Evolutionary conservation across 2,113 vertebrate species (phyloP).

Genomic region (Gopherus flavomarginatus): DNA sequence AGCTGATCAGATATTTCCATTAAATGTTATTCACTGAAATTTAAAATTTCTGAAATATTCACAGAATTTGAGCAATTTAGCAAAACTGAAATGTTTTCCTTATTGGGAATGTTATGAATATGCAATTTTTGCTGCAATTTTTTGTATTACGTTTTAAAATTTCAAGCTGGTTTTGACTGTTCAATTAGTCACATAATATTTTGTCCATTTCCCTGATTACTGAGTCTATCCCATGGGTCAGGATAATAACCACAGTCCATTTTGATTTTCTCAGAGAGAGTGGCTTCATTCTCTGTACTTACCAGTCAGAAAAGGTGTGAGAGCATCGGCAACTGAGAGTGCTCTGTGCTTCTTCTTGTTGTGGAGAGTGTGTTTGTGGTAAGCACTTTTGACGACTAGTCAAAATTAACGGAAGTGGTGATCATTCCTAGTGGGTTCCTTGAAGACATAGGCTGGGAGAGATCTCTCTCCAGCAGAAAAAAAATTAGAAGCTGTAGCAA

Average conservation of each 20-base stretch:
- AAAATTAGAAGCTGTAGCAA: slow-evolving; percentile 27
- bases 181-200: background rate
- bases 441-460: background rate
- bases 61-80: background rate
- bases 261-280: background rate
- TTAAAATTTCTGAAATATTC: background rate
- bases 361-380: background rate
- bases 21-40: background rate
- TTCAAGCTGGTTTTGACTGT: background rate
- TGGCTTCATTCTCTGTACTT: background rate
- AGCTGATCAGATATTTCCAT: background rate
- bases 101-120: background rate
- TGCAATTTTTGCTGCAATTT: rapidly evolving
- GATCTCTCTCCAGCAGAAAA: background rate
- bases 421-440: background rate
- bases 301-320: background rate
- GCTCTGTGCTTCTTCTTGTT: background rate
- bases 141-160: background rate
- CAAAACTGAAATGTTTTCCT: background rate
- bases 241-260: background rate
- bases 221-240: background rate
- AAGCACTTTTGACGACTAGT: slow-evolving; percentile 7
- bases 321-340: background rate
- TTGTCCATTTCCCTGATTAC: background rate
- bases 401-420: background rate